Percentiles rank a stretch among this genome's conserved stretches.
Evolutionary conservation across 30 jellyfish, hydroid and myxozoan species (phyloP).

Genomic region (Aurelia sp.): DNA sequence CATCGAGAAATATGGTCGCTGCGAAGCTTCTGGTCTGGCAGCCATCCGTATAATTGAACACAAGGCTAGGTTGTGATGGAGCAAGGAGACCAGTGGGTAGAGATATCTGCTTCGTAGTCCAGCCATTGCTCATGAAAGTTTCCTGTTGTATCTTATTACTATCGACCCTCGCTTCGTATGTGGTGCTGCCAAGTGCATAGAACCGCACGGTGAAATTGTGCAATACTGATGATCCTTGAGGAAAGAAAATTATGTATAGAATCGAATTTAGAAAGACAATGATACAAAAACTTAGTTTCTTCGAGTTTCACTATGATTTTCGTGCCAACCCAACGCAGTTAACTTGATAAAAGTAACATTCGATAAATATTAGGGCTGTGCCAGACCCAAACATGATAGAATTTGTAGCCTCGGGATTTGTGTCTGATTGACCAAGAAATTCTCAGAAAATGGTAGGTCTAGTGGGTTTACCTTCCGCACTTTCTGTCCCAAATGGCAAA

Average conservation of each 20-base stretch:
- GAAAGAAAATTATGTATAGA: not conserved
- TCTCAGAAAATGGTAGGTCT: no score
- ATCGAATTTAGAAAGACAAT: not conserved
- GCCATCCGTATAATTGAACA: slow-evolving; percentile 45
- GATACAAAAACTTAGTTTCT: no score
- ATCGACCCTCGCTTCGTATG: slow-evolving; percentile 47
- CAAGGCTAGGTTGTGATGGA: slow-evolving; percentile 30
- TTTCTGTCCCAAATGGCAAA: no score
- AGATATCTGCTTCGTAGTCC: slow-evolving; percentile 6
- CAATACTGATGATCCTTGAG: slow-evolving; percentile 8
- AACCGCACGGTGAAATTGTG: slow-evolving; percentile 24
- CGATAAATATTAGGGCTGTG: no score
- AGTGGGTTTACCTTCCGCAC: no score
- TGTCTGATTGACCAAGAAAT: no score
- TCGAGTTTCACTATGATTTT: no score
- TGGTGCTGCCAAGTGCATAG: slow-evolving; percentile 43
- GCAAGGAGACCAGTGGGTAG: slow-evolving; percentile 34
- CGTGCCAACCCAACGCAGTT: no score
- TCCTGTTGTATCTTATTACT: slow-evolving; percentile 24
- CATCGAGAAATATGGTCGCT: slow-evolving; percentile 31
- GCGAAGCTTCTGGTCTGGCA: slow-evolving; percentile 20
- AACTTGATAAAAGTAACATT: no score
- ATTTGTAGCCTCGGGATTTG: no score
- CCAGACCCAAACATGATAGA: no score
- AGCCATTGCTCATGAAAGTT: slow-evolving; percentile 15